These are phyloP conservation scores for Trachurus trachurus DNA, from an alignment of 2,797 vertebrate genomes.

Conservation along the genomic window DNA sequence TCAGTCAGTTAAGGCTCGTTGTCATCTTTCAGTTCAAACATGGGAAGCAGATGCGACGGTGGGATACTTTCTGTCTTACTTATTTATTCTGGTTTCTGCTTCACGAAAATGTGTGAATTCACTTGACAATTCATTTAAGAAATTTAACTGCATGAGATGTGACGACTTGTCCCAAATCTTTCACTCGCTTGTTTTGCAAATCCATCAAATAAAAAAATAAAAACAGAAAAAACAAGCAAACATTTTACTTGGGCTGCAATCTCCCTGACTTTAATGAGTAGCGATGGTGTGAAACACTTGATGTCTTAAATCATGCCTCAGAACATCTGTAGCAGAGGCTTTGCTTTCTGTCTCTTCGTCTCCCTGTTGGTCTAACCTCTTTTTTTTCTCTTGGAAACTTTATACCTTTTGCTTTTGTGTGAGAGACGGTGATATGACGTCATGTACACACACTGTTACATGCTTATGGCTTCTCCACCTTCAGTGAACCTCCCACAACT, in stretches of 20 bases:
- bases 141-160: slow-evolving; percentile 48
- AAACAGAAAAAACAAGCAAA: slow-evolving; percentile 37
- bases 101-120: slow-evolving; percentile 33
- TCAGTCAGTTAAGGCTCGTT: slow-evolving; percentile 48
- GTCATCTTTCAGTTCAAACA: slow-evolving; percentile 48
- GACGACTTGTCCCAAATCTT: slow-evolving; percentile 62
- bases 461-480: not conserved
- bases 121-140: slow-evolving; percentile 56
- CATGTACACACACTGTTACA: not conserved
- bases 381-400: slow-evolving; percentile 23
- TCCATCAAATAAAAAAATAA: slow-evolving; percentile 17
- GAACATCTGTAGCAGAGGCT: slow-evolving; percentile 33
- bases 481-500: not conserved
- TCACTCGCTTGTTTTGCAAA: slow-evolving; percentile 56
- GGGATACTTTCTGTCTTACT: slow-evolving; percentile 24
- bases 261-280: slow-evolving; percentile 57
- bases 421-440: not conserved
- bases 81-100: slow-evolving; percentile 49
- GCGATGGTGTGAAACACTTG: slow-evolving; percentile 44
- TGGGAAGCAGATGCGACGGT: not conserved
- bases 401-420: slow-evolving; percentile 17
- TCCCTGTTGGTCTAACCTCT: slow-evolving; percentile 34
- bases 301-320: slow-evolving; percentile 46
- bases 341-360: slow-evolving; percentile 28
- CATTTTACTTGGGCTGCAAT: slow-evolving; percentile 42